Evolutionary conservation across 2,797 vertebrate species (phyloP).

Genomic region (Diplodus puntazzo): DNA sequence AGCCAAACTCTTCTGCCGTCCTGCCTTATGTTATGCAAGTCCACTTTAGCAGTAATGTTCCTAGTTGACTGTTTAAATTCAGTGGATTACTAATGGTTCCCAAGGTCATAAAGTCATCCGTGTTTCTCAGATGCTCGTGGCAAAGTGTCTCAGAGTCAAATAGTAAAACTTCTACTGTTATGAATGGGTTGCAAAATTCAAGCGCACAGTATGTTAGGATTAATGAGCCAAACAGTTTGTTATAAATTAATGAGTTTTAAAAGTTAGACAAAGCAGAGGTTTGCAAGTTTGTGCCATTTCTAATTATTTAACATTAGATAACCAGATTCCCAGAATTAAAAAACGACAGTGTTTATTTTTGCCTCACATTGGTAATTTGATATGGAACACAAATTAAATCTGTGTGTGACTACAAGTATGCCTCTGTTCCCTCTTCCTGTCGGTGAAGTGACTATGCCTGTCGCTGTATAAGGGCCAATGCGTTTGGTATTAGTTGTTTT

Average conservation of each 20-base stretch:
- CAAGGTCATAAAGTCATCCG: conserved; percentile 19
- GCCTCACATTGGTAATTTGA: conserved; percentile 37
- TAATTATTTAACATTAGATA: conserved; percentile 9
- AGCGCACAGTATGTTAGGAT: not conserved
- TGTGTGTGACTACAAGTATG: not conserved
- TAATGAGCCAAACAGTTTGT: conserved; percentile 5
- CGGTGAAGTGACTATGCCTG: not conserved
- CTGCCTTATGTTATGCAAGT: conserved; percentile 64
- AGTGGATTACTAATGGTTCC: conserved; percentile 20
- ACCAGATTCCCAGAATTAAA: conserved; percentile 15
- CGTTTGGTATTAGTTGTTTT: conserved; percentile 27
- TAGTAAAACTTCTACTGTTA: conserved; percentile 10
- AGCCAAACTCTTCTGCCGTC: conserved; percentile 62
- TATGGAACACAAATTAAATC: conserved; percentile 31
- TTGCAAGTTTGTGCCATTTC: conserved; percentile 9
- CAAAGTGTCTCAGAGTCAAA: conserved; percentile 12
- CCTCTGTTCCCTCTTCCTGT: conserved; percentile 15
- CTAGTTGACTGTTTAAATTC: conserved; percentile 28
- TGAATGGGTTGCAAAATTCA: not conserved
- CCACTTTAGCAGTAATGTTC: conserved; percentile 39
- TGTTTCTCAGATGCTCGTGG: conserved; percentile 25
- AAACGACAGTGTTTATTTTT: conserved; percentile 14
- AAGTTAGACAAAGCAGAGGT: not conserved
- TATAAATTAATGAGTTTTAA: not conserved
- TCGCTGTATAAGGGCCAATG: conserved; percentile 9